Evolutionary conservation across 2,888 invertebrate species (phyloP).

Genomic region (Melinopterus prodromus): DNA sequence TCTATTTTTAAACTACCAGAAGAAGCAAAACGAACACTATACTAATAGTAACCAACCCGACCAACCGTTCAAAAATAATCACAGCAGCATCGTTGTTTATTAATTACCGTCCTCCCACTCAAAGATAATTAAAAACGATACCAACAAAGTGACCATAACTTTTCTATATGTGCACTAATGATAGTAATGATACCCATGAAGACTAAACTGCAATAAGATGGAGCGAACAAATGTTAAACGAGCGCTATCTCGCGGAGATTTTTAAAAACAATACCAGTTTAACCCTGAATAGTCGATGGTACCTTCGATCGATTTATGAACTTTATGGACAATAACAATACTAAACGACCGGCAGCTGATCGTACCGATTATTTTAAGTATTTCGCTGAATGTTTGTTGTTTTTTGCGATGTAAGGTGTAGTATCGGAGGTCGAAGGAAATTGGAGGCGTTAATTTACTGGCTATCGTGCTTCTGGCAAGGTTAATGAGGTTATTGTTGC

Average conservation of each 20-base stretch:
- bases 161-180: neutral
- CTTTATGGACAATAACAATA: neutral
- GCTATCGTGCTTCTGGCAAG: neutral
- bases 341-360: neutral
- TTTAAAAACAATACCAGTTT: neutral
- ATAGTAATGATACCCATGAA: neutral
- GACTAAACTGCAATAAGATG: neutral
- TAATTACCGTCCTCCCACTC: neutral
- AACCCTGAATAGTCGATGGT: neutral
- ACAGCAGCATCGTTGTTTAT: neutral
- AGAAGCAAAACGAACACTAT: neutral
- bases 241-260: neutral
- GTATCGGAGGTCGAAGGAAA: neutral
- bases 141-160: neutral
- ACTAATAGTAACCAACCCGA: neutral
- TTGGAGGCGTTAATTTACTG: neutral
- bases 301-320: neutral
- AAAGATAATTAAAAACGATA: neutral
- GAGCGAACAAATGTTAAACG: neutral
- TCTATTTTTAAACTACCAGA: neutral
- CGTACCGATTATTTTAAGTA: neutral
- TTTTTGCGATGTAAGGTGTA: neutral
- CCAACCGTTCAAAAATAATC: neutral
- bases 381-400: neutral
- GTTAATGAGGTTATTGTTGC: slow-evolving; percentile 4